Conservation (phyloP, 2,113 vertebrate species). For the Microtus oregoni region DNA sequence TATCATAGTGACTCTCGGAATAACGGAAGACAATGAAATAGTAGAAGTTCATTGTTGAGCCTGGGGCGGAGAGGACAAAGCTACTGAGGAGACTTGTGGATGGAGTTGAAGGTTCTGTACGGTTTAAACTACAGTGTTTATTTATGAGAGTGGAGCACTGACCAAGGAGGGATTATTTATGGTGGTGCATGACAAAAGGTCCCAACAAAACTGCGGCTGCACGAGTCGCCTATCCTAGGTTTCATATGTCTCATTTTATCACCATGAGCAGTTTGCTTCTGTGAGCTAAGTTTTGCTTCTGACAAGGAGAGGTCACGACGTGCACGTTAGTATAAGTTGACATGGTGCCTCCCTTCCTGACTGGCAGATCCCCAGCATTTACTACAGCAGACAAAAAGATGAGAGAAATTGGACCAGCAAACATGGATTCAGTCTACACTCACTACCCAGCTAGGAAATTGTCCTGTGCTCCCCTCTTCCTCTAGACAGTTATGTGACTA, state of each 20-base stretch:
- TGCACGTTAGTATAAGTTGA: not conserved
- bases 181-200: not conserved
- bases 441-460: not conserved
- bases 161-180: constrained; percentile 11
- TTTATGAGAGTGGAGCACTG: not conserved
- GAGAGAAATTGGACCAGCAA: not conserved
- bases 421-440: constrained; percentile 1
- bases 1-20: constrained; percentile 73
- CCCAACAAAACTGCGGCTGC: not conserved
- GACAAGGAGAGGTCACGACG: not conserved
- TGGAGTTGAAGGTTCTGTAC: constrained; percentile 6
- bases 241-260: constrained; percentile 1
- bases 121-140: not conserved
- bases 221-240: not conserved
- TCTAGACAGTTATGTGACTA: constrained; percentile 29
- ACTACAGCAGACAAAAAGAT: not conserved
- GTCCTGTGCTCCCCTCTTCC: constrained; percentile 7
- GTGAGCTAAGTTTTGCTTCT: constrained; percentile 17
- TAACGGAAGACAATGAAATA: constrained; percentile 71
- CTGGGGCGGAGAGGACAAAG: constrained; percentile 26
- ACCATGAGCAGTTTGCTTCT: constrained; percentile 9
- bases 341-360: not conserved
- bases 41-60: constrained; percentile 29
- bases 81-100: not conserved
- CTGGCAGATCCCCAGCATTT: not conserved